Evolutionary conservation across 2,797 vertebrate genomes (phyloP), one percentile per base, ranked within the genome.

Genomic region (Siniperca undulata): DNA sequence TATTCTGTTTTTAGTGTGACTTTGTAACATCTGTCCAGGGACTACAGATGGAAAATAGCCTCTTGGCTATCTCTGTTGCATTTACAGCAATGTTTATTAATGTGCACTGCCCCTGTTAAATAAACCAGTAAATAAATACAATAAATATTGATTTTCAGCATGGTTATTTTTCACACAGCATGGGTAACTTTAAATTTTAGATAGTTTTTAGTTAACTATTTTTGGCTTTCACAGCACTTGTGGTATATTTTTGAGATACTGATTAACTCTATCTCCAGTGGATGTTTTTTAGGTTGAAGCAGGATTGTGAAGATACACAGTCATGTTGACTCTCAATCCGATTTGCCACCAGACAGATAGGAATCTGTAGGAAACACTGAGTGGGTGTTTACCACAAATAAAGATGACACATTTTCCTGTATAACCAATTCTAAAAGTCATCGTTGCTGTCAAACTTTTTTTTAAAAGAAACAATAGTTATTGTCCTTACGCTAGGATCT

Each of bases 351-450:
- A 77, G 61, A 78, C 55, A 60, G 50, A 83, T 11, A 42, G 73
- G 59, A 73, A 78, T 68, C 38, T 60, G 60, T 12, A 30, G 59
- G 70, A 81, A 86, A 77, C 44, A 61, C 46, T 10, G 83, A 80
- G 76, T 80, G 82, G 84, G 86, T 58, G 80, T 88, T 78, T 56
- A 66, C 70, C 84, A 62, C 78, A 78, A 86, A 83, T 71, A 82
- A 70, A 76, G 61, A 67, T 77, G 74, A 72, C 62, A 82, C 30
- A 74, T 82, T 83, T 60, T 75, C 66, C 62, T 36, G 7, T 71
- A 27, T 61, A 64, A 24, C 20, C 42, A 74, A 46, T 72, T 80
- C 61, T 70, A 52, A 81, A 82, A 83, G 66, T 86, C 60, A 73
- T 81, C 59, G 64, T 67, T 5, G 6, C 67, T 81, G 82, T 86